Base-by-base conservation (phyloP, 1,140 invertebrate genomes). In the Aphelenchoides besseyi region DNA sequence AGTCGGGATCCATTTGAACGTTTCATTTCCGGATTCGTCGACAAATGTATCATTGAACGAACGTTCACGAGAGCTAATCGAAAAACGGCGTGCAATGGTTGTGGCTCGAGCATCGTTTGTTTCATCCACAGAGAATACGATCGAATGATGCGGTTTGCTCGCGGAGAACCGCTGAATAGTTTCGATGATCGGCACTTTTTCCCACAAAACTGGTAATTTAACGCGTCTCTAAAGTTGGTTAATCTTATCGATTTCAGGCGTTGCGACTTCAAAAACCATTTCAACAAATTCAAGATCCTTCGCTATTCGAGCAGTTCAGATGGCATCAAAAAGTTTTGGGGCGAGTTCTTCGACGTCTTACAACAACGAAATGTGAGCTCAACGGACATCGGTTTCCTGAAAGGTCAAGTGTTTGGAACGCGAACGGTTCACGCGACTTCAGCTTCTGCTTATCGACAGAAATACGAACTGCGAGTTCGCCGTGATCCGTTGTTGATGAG, bases 151-250 rank as follows among this genome's bases (percentile, higher is more conserved):
- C 12, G 33, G 16, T 71, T 62, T 63, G 32, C 30, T 0, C 28
- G 18, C 12, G 71, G 71, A 0, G 71, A 37, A 32, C 23, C 23
- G 33, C 2, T 73, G 0, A 71, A 70, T 32, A 48, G 30, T 12
- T 73, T 73, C 66, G 71, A 73, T 53, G 71, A 73, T 61, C 69
- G 68, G 26, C 71, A 73, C 26, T 73, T 73, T 37, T 73, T 73
- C 9, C 71, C 71, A 12, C 71, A 73, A 37, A 72, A 57, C 54
- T 73, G 71, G 41, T 48, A 23, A 23, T 12, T 48, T 48, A 12
- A 16, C 41, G 12, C 41, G 12, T 48, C 12, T 48, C 41, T 23
- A 12, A 16, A 16, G 12, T 48, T 48, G 12, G 12, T 48, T 48
- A 12, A 48, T 48, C 41, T 23, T 12, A 48, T 48, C 12, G 41